These are phyloP conservation scores for Rotaria magnacalcarata DNA, from an alignment of 2,888 invertebrate genomes.

Conservation along the genomic window DNA sequence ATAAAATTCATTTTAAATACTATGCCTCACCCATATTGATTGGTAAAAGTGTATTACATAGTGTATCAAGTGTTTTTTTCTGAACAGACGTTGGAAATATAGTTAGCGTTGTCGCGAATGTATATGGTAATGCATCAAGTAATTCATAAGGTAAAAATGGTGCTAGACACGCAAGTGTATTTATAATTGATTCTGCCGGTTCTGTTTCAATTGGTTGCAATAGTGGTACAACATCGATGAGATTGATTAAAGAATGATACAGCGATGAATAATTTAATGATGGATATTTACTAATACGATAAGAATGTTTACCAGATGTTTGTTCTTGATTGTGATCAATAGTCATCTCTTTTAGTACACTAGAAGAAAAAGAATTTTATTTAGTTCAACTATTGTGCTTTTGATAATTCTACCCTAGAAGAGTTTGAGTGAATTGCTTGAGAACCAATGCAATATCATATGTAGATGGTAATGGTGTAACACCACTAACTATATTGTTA, in stretches of 20 bases:
- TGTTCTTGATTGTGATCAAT: background rate
- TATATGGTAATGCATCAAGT: constrained; percentile 87
- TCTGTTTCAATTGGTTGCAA: constrained; percentile 68
- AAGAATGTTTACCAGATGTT: constrained; percentile 54
- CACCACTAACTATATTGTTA: constrained; percentile 72
- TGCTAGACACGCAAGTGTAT: constrained; percentile 85
- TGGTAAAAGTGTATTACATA: constrained; percentile 90
- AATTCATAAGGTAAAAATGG: constrained; percentile 92
- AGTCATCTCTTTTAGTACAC: constrained; percentile 15
- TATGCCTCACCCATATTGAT: constrained; percentile 70
- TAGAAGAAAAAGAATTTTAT: constrained; percentile 29
- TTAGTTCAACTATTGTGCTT: background rate
- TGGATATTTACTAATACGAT: constrained; percentile 82
- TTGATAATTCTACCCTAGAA: constrained; percentile 71
- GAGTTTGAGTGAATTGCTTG: constrained; percentile 92
- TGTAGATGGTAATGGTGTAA: constrained; percentile 75
- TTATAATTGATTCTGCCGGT: constrained; percentile 84
- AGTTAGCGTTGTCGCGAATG: constrained; percentile 86
- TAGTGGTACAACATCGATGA: constrained; percentile 86
- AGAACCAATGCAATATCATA: constrained; percentile 92
- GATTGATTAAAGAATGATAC: constrained; percentile 79
- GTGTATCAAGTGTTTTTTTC: constrained; percentile 85
- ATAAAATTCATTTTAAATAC: background rate
- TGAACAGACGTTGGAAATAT: constrained; percentile 82
- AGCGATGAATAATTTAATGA: constrained; percentile 92